Conservation (phyloP, 1,140 invertebrate genomes). For the Brachionus angularis region DNA sequence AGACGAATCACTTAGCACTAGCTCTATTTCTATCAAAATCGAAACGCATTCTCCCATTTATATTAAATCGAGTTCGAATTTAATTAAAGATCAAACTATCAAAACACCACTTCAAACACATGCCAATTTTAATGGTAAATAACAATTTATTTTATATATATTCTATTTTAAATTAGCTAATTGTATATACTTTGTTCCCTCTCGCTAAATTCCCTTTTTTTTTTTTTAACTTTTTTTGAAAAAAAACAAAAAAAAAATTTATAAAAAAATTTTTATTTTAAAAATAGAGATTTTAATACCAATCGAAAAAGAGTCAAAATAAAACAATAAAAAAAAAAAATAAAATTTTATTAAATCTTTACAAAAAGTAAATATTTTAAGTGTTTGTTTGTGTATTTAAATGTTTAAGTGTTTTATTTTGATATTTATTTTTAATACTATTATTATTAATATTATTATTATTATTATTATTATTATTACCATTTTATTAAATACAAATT, state of each 20-base stretch:
- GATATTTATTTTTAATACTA: background rate
- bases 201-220: conserved; percentile 28
- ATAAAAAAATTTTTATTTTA: no score
- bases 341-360: no score
- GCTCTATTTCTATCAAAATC: conserved; percentile 24
- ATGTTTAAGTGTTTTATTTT: background rate
- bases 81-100: background rate
- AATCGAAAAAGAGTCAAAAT: no score
- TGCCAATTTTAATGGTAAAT: conserved; percentile 30
- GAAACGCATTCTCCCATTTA: conserved; percentile 10
- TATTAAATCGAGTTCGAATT: conserved; percentile 13
- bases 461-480: background rate
- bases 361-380: no score
- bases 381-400: background rate
- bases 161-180: conserved; percentile 15
- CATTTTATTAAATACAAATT: background rate
- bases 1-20: conserved; percentile 11
- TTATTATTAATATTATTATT: background rate
- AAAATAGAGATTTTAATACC: no score
- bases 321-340: no score
- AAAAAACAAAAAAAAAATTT: no score
- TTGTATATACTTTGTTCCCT: no score
- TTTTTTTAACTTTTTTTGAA: background rate
- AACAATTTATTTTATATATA: background rate
- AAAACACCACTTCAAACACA: background rate